These are phyloP conservation scores for Geopemphigus sp. DNA, from an alignment of 1,140 invertebrate species.

Conservation along the genomic window DNA sequence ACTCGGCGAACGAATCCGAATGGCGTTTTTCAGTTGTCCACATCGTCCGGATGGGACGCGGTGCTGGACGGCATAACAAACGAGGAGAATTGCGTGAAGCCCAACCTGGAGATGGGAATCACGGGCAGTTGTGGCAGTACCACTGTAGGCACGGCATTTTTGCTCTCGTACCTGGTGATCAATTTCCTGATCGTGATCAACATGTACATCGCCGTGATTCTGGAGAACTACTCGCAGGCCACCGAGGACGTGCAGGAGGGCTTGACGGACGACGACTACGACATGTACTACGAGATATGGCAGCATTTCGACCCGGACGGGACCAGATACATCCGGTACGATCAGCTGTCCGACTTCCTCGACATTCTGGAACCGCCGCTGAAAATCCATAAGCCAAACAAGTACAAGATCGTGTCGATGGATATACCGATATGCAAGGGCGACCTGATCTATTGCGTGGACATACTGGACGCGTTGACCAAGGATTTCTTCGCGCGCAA, in stretches of 20 bases:
- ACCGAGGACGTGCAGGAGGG: slow-evolving; percentile 98
- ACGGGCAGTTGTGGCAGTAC: slow-evolving; percentile 89
- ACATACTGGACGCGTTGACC: slow-evolving; percentile 93
- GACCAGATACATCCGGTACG: slow-evolving; percentile 93
- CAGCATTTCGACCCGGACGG: slow-evolving; percentile 97
- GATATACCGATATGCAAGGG: slow-evolving; percentile 97
- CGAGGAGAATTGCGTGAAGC: slow-evolving; percentile 85
- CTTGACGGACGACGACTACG: slow-evolving; percentile 96
- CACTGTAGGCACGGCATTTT: slow-evolving; percentile 88
- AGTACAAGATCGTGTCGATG: slow-evolving; percentile 98
- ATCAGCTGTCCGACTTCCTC: slow-evolving; percentile 89
- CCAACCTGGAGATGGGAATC: slow-evolving; percentile 80
- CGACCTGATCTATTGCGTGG: slow-evolving; percentile 94
- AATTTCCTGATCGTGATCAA: slow-evolving; percentile 98
- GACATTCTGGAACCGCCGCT: slow-evolving; percentile 90
- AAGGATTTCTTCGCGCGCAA: slow-evolving; percentile 96
- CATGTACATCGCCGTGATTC: slow-evolving; percentile 99
- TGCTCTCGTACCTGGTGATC: slow-evolving; percentile 94
- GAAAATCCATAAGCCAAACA: slow-evolving; percentile 96
- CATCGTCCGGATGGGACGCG: slow-evolving; percentile 95
- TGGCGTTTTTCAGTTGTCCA: slow-evolving; percentile 78
- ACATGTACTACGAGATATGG: slow-evolving; percentile 99
- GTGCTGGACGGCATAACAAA: slow-evolving; percentile 95
- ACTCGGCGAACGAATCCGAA: neutral
- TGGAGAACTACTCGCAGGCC: slow-evolving; percentile 97